phyloP scores from a whole-genome alignment of 35 echinoderm and acorn worm genomes.

The Lytechinus variegatus region DNA sequence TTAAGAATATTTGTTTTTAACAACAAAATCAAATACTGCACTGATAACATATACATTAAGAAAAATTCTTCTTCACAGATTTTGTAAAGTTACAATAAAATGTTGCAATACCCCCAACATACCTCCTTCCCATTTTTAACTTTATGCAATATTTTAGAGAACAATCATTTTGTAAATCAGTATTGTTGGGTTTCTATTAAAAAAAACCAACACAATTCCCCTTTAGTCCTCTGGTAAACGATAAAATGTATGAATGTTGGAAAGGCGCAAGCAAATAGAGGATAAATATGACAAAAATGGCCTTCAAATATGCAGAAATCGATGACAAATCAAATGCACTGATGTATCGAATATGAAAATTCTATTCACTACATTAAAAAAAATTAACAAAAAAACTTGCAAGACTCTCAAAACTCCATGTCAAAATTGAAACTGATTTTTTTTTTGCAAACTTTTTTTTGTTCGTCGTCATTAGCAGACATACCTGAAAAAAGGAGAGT shows the following conservation, averaged over 20 bases:
- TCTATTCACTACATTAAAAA: neutral
- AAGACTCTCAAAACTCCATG: conserved; percentile 24
- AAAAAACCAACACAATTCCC: too few species aligned
- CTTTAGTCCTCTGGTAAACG: too few species aligned
- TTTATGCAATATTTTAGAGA: too few species aligned
- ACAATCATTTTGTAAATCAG: too few species aligned
- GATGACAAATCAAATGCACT: conserved; percentile 38
- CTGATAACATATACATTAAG: too few species aligned
- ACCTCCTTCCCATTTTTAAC: too few species aligned
- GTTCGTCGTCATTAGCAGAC: neutral
- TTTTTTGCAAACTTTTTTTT: neutral
- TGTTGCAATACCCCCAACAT: too few species aligned
- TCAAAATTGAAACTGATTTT: conserved; percentile 6
- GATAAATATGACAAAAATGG: conserved; percentile 5
- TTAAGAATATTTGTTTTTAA: too few species aligned
- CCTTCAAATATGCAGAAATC: conserved; percentile 39
- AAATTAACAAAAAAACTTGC: conserved; percentile 21
- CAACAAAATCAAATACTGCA: too few species aligned
- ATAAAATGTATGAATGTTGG: neutral
- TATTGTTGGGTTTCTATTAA: too few species aligned
- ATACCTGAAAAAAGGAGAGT: conserved; percentile 33
- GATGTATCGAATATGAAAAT: neutral
- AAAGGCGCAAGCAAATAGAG: conserved; percentile 17
- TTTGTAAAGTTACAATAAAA: too few species aligned
- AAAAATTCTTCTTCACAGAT: too few species aligned